Percentiles rank a stretch among this genome's conserved stretches.
phyloP scores from a whole-genome alignment of 1,140 invertebrate species.

The Drosophila navojoa region DNA sequence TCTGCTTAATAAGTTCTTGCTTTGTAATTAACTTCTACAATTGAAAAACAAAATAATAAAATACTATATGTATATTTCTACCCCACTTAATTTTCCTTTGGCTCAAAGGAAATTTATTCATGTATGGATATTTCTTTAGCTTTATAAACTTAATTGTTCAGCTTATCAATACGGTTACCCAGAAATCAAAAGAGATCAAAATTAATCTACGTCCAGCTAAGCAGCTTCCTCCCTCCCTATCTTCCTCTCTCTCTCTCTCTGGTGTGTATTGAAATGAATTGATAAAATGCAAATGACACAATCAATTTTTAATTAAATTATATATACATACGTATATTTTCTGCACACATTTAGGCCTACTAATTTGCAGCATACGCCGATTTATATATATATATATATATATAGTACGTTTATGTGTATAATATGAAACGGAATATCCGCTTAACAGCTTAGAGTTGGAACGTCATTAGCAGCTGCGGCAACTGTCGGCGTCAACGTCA shows the following conservation, averaged over 20 bases:
- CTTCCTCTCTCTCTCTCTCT: constrained; percentile 23
- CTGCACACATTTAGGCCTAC: constrained; percentile 39
- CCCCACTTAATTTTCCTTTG: not conserved
- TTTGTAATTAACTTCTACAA: too few relatives aligned
- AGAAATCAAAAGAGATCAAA: constrained; percentile 35
- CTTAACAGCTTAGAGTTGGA: constrained; percentile 56
- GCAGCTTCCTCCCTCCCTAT: not conserved
- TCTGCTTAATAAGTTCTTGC: too few relatives aligned
- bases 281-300: constrained; percentile 64
- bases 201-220: constrained; percentile 54
- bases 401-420: constrained; percentile 16
- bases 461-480: constrained; percentile 63
- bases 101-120: not conserved
- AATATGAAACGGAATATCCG: constrained; percentile 54
- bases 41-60: too few relatives aligned
- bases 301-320: constrained; percentile 81
- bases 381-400: not conserved
- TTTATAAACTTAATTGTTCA: constrained; percentile 19
- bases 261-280: constrained; percentile 48
- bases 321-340: constrained; percentile 43
- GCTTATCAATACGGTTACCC: constrained; percentile 17
- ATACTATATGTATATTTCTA: too few relatives aligned
- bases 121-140: not conserved
- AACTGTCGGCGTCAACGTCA: constrained; percentile 25
- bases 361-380: constrained; percentile 59